Conservation (phyloP, 2,797 vertebrate species). For the Sebastes variabilis region DNA sequence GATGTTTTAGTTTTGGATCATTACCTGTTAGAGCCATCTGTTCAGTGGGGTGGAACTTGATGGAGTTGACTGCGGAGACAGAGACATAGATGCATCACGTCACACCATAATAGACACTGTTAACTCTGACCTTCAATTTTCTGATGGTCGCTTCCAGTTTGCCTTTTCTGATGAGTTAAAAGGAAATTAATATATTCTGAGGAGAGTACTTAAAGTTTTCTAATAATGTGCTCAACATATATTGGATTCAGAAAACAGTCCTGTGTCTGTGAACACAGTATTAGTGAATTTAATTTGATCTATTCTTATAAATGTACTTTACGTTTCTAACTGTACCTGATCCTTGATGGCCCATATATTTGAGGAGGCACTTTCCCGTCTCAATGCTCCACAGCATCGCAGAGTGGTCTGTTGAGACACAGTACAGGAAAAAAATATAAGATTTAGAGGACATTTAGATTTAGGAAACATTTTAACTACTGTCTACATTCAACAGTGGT, state of each 20-base stretch:
- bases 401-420: constrained; percentile 87
- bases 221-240: neutral
- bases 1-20: neutral
- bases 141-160: neutral
- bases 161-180: neutral
- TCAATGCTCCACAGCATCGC: constrained; percentile 99
- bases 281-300: neutral
- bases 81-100: neutral
- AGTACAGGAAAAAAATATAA: neutral
- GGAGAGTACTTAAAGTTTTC: neutral
- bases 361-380: constrained; percentile 94
- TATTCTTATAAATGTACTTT: neutral
- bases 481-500: no score
- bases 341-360: constrained; percentile 94
- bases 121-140: neutral
- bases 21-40: constrained; percentile 96
- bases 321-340: constrained; percentile 84
- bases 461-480: no score
- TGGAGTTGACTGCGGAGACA: constrained; percentile 93
- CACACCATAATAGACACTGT: neutral
- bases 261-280: neutral
- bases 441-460: neutral
- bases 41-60: constrained; percentile 97
- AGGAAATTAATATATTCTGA: neutral
- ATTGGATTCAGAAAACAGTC: neutral